These are phyloP conservation scores for Nebria ingens DNA, from an alignment of 1,140 invertebrate species.

Conservation along the genomic window DNA sequence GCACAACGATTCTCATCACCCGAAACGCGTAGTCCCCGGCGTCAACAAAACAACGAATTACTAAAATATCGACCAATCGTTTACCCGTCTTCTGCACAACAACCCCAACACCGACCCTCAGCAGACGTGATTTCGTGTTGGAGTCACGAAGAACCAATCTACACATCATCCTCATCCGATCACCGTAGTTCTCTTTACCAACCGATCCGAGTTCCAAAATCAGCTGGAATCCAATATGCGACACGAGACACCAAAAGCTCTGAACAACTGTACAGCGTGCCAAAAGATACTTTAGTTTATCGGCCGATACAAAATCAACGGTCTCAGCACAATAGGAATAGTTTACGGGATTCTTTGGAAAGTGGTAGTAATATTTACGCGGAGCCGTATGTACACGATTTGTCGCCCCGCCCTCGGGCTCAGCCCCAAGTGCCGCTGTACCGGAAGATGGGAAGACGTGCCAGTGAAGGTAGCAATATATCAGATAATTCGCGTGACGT, in stretches of 20 bases:
- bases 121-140: neutral
- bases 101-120: neutral
- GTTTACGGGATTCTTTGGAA: conserved; percentile 7
- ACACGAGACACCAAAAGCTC: neutral
- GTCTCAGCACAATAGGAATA: conserved; percentile 8
- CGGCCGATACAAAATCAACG: conserved; percentile 8
- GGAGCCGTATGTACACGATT: conserved; percentile 26
- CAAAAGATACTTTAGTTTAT: neutral
- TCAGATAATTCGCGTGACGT: conserved; percentile 33
- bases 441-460: conserved; percentile 37
- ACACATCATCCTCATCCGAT: neutral
- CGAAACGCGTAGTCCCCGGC: neutral
- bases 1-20: conserved; percentile 20
- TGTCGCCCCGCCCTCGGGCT: conserved; percentile 29
- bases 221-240: neutral
- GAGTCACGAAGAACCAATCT: neutral
- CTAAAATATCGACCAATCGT: neutral
- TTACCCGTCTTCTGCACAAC: neutral
- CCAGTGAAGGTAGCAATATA: conserved; percentile 40
- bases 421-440: conserved; percentile 40
- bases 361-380: conserved; percentile 20
- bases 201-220: neutral
- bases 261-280: neutral
- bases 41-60: neutral
- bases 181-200: neutral